Base-by-base conservation (phyloP, 2,888 invertebrate genomes). In the Tiphia femorata region DNA sequence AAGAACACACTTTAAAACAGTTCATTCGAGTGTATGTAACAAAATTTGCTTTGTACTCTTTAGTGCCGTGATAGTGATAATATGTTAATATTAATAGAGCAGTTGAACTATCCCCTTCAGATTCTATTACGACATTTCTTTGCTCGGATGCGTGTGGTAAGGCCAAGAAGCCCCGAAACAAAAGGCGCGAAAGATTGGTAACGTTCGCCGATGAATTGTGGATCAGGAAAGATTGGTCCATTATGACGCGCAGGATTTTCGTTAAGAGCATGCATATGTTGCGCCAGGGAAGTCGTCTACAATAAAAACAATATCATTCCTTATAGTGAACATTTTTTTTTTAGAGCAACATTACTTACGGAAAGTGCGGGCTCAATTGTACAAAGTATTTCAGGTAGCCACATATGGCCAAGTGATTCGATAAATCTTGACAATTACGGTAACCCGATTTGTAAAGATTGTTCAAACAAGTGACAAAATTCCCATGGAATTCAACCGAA, bases 321-420 rank as follows among this genome's bases (percentile, higher is more conserved):
- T 44, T 7, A 8, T 10, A 7, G 30, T 20, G 10, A 29, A 17
- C 14, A 7, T 12, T 7, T 1, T 16, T 33, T 12, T 27, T n/a
- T n/a, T n/a, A n/a, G n/a, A n/a, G n/a, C n/a, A n/a, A n/a, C n/a
- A n/a, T n/a, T n/a, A 70, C 69, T 70, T 60, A 70, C 70, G 62
- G 52, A 49, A 64, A 29, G 12, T 30, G 23, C n/a, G 25, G 14
- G 12, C 63, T 60, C 35, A 70, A 53, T 29, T 41, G 49, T 20
- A 73, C 52, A 29, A 73, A 64, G 46, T 63, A 65, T 49, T 69
- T 70, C 23, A 76, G 52, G 49, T 68, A 76, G 50, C 75, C 76
- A 27, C 71, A 63, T 17, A 42, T 49, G 37, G 63, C 37, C 56
- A 73, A 64, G 40, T 67, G 62, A 25, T 72, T 72, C 10, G 73